Percentiles rank a stretch among this genome's conserved stretches.
Conservation (phyloP, 2,797 vertebrate species). For the Spinus olivaceus region DNA sequence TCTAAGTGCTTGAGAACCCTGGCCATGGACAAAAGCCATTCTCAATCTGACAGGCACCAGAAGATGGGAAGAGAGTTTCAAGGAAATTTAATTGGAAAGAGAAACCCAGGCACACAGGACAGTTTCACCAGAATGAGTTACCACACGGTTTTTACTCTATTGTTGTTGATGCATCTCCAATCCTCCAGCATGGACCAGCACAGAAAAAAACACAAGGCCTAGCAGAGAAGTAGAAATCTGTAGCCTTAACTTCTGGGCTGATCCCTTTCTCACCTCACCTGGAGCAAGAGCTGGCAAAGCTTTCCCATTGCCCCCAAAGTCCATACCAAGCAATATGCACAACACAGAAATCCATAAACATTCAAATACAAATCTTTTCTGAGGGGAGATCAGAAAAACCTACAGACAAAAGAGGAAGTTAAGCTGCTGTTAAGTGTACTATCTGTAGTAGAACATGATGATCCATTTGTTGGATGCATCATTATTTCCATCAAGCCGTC, state of each 20-base stretch:
- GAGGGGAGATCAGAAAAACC: not conserved
- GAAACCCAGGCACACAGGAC: not conserved
- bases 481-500: not conserved
- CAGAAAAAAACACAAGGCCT: not conserved
- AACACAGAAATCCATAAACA: not conserved
- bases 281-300: not conserved
- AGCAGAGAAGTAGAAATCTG: not conserved
- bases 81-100: not conserved
- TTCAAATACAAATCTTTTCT: not conserved
- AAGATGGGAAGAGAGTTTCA: not conserved
- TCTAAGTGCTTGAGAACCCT: not conserved
- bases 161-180: not conserved
- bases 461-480: not conserved
- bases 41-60: not conserved
- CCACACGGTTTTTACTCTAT: not conserved
- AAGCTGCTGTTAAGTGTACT: not conserved
- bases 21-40: not conserved
- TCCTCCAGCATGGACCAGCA: not conserved
- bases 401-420: not conserved
- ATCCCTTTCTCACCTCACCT: not conserved
- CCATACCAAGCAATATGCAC: not conserved
- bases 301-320: not conserved
- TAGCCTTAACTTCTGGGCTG: not conserved
- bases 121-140: not conserved
- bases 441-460: not conserved